A percentile compares a stretch with the other conserved stretches of the same genome.
Evolutionary conservation across 2,113 vertebrate species (phyloP).

Genomic region (Deroptyus accipitrinus): DNA sequence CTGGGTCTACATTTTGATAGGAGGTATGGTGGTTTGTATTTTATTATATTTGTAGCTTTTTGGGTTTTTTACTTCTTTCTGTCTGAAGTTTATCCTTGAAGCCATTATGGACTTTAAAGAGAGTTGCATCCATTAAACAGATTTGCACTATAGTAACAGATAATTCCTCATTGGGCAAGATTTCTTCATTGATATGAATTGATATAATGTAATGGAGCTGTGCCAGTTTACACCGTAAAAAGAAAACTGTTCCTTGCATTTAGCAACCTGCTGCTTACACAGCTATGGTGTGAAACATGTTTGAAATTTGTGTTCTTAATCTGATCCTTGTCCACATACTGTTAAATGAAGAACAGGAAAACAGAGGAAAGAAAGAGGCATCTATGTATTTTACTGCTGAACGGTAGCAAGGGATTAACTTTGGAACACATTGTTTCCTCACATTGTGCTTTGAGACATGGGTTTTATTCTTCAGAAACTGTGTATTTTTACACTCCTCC

Average conservation of each 20-base stretch:
- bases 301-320: slow-evolving; percentile 9
- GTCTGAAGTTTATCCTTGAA: not conserved
- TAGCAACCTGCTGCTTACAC: not conserved
- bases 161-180: not conserved
- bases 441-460: slow-evolving; percentile 64
- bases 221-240: not conserved
- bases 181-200: not conserved
- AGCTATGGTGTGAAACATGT: not conserved
- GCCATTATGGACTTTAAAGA: not conserved
- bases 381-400: slow-evolving; percentile 55
- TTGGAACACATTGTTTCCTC: slow-evolving; percentile 70
- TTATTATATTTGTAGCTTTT: not conserved
- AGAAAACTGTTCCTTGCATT: not conserved
- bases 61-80: not conserved
- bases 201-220: not conserved
- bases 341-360: slow-evolving; percentile 68
- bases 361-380: slow-evolving; percentile 63
- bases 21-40: not conserved
- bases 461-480: slow-evolving; percentile 32
- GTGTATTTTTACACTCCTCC: slow-evolving; percentile 7
- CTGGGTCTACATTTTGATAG: not conserved
- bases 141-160: not conserved
- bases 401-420: slow-evolving; percentile 73
- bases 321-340: slow-evolving; percentile 1
- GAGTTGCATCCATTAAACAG: not conserved